Conservation (phyloP, 2,888 invertebrate genomes). For the Branchipolynoe longqiensis region DNA sequence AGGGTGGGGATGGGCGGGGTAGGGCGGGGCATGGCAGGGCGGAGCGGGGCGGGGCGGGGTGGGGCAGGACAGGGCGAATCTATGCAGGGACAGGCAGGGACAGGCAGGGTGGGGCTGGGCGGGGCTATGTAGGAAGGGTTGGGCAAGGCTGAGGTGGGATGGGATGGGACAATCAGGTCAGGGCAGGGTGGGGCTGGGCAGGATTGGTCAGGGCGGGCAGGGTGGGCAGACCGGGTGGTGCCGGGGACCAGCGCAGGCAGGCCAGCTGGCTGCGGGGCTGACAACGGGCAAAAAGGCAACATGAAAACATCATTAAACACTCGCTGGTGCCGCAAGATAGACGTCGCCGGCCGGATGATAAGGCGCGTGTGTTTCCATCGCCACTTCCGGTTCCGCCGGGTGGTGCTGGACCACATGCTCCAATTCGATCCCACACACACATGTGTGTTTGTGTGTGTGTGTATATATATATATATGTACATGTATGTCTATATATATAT, state of each 20-base stretch:
- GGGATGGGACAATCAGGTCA: background rate
- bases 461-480: too few relatives aligned
- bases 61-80: background rate
- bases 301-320: conserved; percentile 43
- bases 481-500: too few relatives aligned
- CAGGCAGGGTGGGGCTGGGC: background rate
- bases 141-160: background rate
- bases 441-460: too few relatives aligned
- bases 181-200: background rate
- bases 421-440: background rate
- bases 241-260: background rate
- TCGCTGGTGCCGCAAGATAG: background rate
- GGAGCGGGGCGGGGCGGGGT: background rate
- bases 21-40: background rate
- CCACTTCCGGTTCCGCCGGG: conserved; percentile 11
- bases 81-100: background rate
- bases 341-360: background rate
- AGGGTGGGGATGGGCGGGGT: background rate
- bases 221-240: background rate
- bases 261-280: conserved; percentile 7
- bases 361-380: background rate
- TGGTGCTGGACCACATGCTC: background rate
- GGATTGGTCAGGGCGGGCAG: too few relatives aligned
- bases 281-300: conserved; percentile 11
- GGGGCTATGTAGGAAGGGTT: background rate